Evolutionary conservation across 2,113 vertebrate species (phyloP).

Genomic region (Noctilio leporinus): DNA sequence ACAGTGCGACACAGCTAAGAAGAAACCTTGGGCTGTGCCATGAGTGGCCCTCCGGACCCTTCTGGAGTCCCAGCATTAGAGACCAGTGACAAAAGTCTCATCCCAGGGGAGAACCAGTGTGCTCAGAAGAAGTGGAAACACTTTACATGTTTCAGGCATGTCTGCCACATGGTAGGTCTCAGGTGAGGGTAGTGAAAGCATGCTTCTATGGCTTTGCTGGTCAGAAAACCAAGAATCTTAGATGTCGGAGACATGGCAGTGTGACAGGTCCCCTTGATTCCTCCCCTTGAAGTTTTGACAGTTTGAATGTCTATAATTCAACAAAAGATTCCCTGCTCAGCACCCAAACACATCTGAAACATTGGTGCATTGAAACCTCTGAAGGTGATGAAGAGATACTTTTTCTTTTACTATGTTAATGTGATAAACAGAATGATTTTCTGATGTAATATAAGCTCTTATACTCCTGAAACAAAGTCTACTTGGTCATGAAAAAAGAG

Average conservation of each 20-base stretch:
- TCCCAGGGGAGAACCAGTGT: background rate
- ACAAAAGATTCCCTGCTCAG: background rate
- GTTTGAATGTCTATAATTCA: background rate
- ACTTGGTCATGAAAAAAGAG: background rate
- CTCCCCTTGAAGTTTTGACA: background rate
- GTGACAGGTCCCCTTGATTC: background rate
- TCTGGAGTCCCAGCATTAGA: background rate
- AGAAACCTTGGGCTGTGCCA: background rate
- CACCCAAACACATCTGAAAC: background rate
- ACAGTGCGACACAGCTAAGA: background rate
- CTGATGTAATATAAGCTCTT: background rate
- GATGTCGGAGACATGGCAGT: background rate
- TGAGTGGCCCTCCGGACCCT: background rate
- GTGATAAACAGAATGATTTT: background rate
- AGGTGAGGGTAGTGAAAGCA: background rate
- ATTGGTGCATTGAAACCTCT: background rate
- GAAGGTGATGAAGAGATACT: background rate
- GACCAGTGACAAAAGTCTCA: background rate
- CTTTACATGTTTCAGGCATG: background rate
- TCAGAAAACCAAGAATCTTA: background rate
- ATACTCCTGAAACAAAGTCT: background rate
- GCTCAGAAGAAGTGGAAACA: background rate
- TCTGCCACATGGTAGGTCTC: background rate
- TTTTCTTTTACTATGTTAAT: background rate
- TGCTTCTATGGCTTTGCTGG: background rate